Evolutionary conservation across 2,888 invertebrate species (phyloP).

Genomic region (Tiliacea citrago): DNA sequence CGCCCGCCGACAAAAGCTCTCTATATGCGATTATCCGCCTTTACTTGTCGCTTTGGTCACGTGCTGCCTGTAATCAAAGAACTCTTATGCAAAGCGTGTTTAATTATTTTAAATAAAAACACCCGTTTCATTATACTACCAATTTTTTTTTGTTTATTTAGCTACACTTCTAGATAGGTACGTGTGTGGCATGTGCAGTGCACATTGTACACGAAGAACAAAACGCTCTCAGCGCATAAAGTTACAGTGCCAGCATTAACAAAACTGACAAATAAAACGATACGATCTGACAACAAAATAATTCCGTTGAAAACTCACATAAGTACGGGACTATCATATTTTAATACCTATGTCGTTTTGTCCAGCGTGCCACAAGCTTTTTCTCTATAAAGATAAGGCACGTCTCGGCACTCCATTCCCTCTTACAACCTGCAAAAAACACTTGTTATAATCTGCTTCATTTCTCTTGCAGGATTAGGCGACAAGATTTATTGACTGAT

Average conservation of each 20-base stretch:
- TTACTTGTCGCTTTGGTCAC: conserved; percentile 30
- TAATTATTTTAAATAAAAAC: background rate
- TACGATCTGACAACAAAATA: conserved; percentile 30
- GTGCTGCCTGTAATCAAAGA: conserved; percentile 25
- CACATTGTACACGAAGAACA: background rate
- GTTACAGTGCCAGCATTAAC: conserved; percentile 1
- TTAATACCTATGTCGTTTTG: conserved; percentile 60
- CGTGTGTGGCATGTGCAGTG: background rate
- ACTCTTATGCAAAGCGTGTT: background rate
- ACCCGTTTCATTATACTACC: background rate
- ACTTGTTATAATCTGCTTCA: conserved; percentile 70
- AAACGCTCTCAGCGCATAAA: background rate
- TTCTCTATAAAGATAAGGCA: conserved; percentile 83
- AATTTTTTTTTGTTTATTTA: background rate
- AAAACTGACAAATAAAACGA: conserved; percentile 15
- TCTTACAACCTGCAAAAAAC: conserved; percentile 71
- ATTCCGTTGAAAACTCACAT: conserved; percentile 25
- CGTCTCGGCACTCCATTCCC: conserved; percentile 72
- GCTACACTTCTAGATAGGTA: background rate
- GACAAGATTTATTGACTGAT: conserved; percentile 76
- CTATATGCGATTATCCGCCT: conserved; percentile 38
- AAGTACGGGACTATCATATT: conserved; percentile 43
- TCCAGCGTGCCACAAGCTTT: conserved; percentile 59
- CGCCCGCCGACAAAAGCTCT: conserved; percentile 31
- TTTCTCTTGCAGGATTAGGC: conserved; percentile 73